Evolutionary conservation across 2,888 invertebrate species (phyloP).

Genomic region (Tetheella fluctuosa): DNA sequence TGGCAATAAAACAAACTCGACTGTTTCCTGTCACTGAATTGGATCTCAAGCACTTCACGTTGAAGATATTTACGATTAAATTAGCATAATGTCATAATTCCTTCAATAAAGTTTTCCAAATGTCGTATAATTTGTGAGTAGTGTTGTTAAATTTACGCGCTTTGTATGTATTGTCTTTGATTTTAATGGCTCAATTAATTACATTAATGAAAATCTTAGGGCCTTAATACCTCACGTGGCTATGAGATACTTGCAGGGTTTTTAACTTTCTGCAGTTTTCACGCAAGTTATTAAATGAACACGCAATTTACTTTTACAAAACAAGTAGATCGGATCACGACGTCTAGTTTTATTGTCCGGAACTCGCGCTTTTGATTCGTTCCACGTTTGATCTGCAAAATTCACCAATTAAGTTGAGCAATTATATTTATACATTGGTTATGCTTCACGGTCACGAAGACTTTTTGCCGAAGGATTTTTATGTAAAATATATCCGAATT

Average conservation of each 20-base stretch:
- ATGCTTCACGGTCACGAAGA: constrained; percentile 66
- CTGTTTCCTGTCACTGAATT: constrained; percentile 71
- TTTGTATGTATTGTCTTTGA: background rate
- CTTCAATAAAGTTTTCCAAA: constrained; percentile 22
- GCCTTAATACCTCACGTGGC: background rate
- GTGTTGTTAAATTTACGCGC: constrained; percentile 21
- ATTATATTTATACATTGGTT: constrained; percentile 60
- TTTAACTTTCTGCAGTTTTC: constrained; percentile 29
- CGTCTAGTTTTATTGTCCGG: constrained; percentile 62
- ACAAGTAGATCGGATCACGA: constrained; percentile 67
- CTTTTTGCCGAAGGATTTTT: constrained; percentile 36
- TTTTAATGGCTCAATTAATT: background rate
- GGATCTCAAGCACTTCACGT: constrained; percentile 51
- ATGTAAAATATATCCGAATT: constrained; percentile 21
- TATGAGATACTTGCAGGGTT: constrained; percentile 14
- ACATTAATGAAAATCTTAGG: background rate
- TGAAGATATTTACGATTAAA: constrained; percentile 58
- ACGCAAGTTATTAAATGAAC: constrained; percentile 41
- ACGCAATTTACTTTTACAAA: constrained; percentile 55
- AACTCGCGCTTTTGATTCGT: constrained; percentile 65
- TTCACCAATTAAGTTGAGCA: constrained; percentile 62
- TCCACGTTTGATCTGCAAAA: constrained; percentile 62
- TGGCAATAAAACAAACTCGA: constrained; percentile 70
- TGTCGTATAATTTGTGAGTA: constrained; percentile 30
- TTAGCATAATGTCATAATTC: constrained; percentile 48